Percentiles rank a stretch among this genome's conserved stretches.
Conservation (phyloP, 2,113 vertebrate genomes). For the Anseranas semipalmata region DNA sequence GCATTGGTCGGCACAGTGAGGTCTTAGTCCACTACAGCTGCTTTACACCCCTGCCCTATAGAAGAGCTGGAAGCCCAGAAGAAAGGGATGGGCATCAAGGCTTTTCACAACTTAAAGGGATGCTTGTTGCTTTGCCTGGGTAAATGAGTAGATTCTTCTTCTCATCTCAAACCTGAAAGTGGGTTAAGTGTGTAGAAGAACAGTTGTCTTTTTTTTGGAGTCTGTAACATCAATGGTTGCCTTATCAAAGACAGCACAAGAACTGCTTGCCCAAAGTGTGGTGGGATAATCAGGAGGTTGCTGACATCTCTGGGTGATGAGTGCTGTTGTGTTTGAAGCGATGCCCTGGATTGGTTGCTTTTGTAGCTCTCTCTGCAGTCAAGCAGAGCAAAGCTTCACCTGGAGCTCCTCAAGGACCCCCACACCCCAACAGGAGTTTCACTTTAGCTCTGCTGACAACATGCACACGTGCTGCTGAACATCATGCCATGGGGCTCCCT, state of each 20-base stretch:
- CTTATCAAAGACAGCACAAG: neutral
- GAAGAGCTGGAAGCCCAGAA: neutral
- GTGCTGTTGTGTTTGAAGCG: neutral
- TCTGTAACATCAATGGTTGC: neutral
- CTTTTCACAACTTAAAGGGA: neutral
- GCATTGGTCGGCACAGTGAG: neutral
- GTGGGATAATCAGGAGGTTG: neutral
- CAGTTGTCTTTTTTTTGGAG: neutral
- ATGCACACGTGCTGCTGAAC: neutral
- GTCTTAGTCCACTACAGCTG: neutral
- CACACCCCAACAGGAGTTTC: neutral
- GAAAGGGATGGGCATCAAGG: neutral
- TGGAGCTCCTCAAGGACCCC: neutral
- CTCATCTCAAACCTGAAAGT: neutral
- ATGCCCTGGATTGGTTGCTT: neutral
- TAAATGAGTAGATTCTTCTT: neutral
- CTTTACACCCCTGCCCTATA: accelerated
- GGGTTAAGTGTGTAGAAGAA: neutral
- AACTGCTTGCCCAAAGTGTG: neutral
- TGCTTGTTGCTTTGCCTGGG: neutral
- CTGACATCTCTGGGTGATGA: neutral
- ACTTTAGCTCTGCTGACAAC: neutral
- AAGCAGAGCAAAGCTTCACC: neutral
- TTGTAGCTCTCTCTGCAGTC: neutral
- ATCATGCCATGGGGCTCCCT: neutral